Evolutionary conservation across 2,797 vertebrate species (phyloP).

Genomic region (Apodemus agrarius): DNA sequence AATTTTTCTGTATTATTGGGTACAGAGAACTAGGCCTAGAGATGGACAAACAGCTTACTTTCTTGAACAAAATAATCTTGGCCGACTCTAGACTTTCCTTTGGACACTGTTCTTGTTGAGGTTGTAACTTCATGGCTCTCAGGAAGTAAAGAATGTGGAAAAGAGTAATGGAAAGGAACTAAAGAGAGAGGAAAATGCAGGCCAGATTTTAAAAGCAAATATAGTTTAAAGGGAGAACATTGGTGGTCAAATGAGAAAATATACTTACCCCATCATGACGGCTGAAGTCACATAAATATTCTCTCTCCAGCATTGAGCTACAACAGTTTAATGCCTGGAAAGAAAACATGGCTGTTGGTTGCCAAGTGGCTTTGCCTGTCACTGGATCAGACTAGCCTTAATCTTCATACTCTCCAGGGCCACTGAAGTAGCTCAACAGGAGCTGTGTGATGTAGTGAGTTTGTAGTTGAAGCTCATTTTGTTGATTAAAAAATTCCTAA

Average conservation of each 20-base stretch:
- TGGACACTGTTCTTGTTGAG: not conserved
- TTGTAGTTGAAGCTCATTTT: conserved; percentile 7
- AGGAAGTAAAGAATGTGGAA: conserved; percentile 39
- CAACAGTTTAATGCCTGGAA: conserved; percentile 24
- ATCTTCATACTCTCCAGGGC: not conserved
- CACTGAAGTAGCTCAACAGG: not conserved
- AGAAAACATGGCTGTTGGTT: not conserved
- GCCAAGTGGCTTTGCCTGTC: not conserved
- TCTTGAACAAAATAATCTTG: not conserved
- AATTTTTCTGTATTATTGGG: not conserved
- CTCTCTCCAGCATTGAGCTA: not conserved
- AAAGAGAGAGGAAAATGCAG: not conserved
- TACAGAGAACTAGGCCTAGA: not conserved
- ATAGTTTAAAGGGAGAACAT: not conserved
- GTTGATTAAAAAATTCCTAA: not conserved
- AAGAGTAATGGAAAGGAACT: conserved; percentile 42
- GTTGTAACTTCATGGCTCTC: not conserved
- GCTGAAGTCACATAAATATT: not conserved
- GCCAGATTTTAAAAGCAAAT: conserved; percentile 35
- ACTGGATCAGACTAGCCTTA: not conserved
- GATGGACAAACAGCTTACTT: not conserved
- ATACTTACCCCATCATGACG: not conserved
- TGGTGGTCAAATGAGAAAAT: conserved; percentile 29
- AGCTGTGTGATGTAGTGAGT: not conserved
- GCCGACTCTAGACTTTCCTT: not conserved